Percentiles rank a stretch among this genome's conserved stretches.
phyloP scores from a whole-genome alignment of 2,888 invertebrate species.

The Flexamia atlantica region DNA sequence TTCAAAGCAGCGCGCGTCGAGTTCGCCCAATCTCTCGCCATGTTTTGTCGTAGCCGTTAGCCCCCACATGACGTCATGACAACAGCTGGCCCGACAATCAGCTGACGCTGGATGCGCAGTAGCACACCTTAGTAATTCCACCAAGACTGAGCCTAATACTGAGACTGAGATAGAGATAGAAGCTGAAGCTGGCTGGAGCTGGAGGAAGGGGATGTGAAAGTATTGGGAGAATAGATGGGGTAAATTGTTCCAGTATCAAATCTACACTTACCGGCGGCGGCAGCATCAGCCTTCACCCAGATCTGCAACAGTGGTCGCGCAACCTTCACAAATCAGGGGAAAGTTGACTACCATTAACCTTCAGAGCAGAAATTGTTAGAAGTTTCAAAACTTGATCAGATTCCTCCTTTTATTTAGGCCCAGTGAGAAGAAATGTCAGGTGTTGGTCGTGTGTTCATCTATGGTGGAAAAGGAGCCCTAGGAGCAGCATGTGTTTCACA shows the following conservation, averaged over 20 bases:
- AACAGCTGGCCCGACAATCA: too few species aligned
- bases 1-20: too few species aligned
- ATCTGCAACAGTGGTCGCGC: slow-evolving; percentile 12
- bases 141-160: too few species aligned
- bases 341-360: background rate
- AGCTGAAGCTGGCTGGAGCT: background rate
- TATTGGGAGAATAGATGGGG: background rate
- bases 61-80: too few species aligned
- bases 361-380: background rate
- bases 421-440: slow-evolving; percentile 43
- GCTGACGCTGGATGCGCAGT: too few species aligned
- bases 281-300: slow-evolving; percentile 15
- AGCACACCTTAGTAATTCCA: too few species aligned
- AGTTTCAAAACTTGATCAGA: slow-evolving; percentile 32
- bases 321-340: slow-evolving; percentile 23
- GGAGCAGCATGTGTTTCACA: slow-evolving; percentile 92
- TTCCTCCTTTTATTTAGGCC: background rate
- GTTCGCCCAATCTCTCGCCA: too few species aligned
- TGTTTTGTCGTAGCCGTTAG: too few species aligned
- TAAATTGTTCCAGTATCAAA: background rate
- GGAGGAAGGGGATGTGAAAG: background rate
- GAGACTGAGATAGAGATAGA: too few species aligned
- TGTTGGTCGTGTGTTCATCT: slow-evolving; percentile 88
- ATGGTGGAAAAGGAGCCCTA: slow-evolving; percentile 97
- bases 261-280: background rate